Conservation (phyloP, 1,140 invertebrate genomes). For the Drosophila paulistorum region DNA sequence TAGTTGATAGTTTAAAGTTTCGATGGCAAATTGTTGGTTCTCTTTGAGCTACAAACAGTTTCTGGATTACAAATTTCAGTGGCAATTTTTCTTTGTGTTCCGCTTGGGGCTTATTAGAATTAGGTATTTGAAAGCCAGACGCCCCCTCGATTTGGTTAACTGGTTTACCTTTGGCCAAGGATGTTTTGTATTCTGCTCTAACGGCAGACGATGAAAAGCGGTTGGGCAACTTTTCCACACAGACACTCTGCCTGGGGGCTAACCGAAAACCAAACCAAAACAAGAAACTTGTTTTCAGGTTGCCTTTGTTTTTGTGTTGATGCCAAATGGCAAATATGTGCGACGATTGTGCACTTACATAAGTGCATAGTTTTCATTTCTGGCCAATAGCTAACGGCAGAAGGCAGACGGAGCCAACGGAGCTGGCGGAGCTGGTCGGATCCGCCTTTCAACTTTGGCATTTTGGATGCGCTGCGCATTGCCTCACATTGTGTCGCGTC, state of each 20-base stretch:
- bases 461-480: slow-evolving; percentile 52
- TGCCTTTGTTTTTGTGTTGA: slow-evolving; percentile 28
- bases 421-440: slow-evolving; percentile 18
- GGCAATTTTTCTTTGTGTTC: too few relatives aligned
- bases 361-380: slow-evolving; percentile 40
- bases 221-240: slow-evolving; percentile 66
- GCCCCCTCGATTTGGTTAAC: slow-evolving; percentile 43
- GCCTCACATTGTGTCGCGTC: slow-evolving; percentile 31
- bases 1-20: too few relatives aligned
- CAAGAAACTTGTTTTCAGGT: slow-evolving; percentile 63
- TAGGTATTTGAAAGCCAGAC: neutral
- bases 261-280: slow-evolving; percentile 59
- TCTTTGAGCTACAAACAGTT: too few relatives aligned
- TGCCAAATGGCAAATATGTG: slow-evolving; percentile 64
- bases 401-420: slow-evolving; percentile 38
- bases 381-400: slow-evolving; percentile 37
- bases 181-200: slow-evolving; percentile 65
- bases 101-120: neutral
- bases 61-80: too few relatives aligned
- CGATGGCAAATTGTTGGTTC: too few relatives aligned
- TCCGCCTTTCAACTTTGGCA: slow-evolving; percentile 72
- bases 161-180: slow-evolving; percentile 79
- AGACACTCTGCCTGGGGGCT: slow-evolving; percentile 18
- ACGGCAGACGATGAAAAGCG: slow-evolving; percentile 56
- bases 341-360: slow-evolving; percentile 60